These are phyloP conservation scores for Halocaridina rubra DNA, from an alignment of 2,888 invertebrate species.

Conservation along the genomic window DNA sequence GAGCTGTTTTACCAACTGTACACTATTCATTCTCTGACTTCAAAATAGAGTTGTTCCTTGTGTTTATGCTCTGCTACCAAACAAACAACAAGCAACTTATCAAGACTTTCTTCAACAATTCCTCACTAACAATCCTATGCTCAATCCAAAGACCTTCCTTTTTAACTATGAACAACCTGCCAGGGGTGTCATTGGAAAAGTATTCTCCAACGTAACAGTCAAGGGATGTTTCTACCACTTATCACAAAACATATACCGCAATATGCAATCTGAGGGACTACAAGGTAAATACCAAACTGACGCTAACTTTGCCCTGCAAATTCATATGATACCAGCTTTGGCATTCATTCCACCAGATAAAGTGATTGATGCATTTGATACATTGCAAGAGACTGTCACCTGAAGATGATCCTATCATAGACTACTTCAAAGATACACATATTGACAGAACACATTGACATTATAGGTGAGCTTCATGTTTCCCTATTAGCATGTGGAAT, in stretches of 20 bases:
- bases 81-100: slow-evolving; percentile 21
- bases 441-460: too few relatives aligned
- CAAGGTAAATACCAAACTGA: neutral
- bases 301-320: neutral
- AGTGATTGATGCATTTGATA: neutral
- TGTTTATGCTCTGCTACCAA: slow-evolving; percentile 36
- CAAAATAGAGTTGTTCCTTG: slow-evolving; percentile 17
- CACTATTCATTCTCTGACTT: slow-evolving; percentile 10
- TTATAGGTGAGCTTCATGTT: too few relatives aligned
- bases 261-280: neutral
- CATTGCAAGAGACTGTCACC: neutral
- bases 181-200: neutral
- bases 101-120: neutral
- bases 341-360: neutral
- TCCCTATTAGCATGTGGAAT: too few relatives aligned
- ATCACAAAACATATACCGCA: neutral
- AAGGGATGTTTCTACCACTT: slow-evolving; percentile 18
- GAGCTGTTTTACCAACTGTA: slow-evolving; percentile 30
- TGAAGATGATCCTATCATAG: neutral
- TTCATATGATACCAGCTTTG: slow-evolving; percentile 16
- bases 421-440: neutral
- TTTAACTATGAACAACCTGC: slow-evolving; percentile 18
- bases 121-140: neutral
- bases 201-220: neutral
- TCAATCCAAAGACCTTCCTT: neutral